Base-by-base conservation (phyloP, 2,113 vertebrate genomes). In the Trinectes maculatus region DNA sequence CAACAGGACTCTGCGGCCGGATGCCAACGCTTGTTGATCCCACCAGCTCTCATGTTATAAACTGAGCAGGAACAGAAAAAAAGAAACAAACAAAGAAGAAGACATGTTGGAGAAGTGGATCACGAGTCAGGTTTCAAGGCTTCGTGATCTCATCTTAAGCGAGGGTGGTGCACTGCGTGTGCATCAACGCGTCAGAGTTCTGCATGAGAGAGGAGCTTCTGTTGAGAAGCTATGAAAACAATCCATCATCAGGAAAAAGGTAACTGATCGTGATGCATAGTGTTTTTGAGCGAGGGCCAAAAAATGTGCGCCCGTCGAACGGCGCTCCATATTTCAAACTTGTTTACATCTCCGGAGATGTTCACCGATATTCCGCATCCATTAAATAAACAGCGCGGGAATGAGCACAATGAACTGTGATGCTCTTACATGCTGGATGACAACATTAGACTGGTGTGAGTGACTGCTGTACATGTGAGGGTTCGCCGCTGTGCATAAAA, bases 241-340 rank as follows among this genome's bases (percentile, higher is more conserved):
- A 84, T 76, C 78, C 70, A 74, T 85, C 84, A 73, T 83, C 56
- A 77, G 78, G 43, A 28, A 54, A 47, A 70, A 44, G 26, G 28
- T 74, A 76, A 87, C 63, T 82, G 67, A 80, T 78, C 36, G 72
- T 78, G 80, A 84, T 78, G 78, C 49, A 83, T 86, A 37, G 80
- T 44, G 55, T 65, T 76, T 68, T 60, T 56, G 68, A 85, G 63
- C 28, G 3, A 29, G 49, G 49, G 60, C 40, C 55, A 47, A 47
- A 34, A 63, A 52, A 42, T 31, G 36, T 62, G 48, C 18, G 70
- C 61, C 51, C n/a, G 43, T 53, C 46, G 29, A 70, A 59, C 75
- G 46, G 40, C 16, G 19, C 61, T 74, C 63, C 72, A 80, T 82
- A 76, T 80, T 84, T 84, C 69, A 57, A 56, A 61, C 82, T 79